phyloP scores from a whole-genome alignment of 1,140 invertebrate genomes.

The Copidosoma floridanum region DNA sequence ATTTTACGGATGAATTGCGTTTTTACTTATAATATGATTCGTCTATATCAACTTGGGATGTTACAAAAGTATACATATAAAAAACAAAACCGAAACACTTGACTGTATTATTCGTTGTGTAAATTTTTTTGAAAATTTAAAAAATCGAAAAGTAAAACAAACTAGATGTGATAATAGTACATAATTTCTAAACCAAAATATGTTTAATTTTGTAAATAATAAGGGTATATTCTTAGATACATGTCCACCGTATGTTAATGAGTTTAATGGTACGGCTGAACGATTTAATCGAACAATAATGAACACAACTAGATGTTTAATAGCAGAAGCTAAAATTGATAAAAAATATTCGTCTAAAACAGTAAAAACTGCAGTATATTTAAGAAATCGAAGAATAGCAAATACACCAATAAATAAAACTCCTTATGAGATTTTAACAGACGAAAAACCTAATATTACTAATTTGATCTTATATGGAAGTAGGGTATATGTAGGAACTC shows the following conservation, averaged over 20 bases:
- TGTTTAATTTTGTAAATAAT: slow-evolving; percentile 22
- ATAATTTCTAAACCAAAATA: slow-evolving; percentile 25
- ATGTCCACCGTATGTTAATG: slow-evolving; percentile 29
- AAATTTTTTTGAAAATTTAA: neutral
- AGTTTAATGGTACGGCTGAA: slow-evolving; percentile 26
- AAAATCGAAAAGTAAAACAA: slow-evolving; percentile 20
- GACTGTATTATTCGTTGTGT: too few species aligned
- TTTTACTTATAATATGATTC: too few species aligned
- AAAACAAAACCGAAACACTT: too few species aligned
- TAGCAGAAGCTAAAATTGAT: slow-evolving; percentile 34
- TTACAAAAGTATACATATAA: too few species aligned
- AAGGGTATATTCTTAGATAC: slow-evolving; percentile 25
- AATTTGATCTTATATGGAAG: neutral
- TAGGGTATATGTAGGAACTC: neutral
- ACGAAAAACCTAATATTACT: neutral
- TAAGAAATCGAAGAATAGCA: slow-evolving; percentile 38
- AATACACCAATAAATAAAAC: slow-evolving; percentile 46
- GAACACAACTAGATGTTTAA: slow-evolving; percentile 28
- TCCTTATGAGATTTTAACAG: slow-evolving; percentile 38
- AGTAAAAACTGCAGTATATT: slow-evolving; percentile 33
- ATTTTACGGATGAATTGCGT: too few species aligned
- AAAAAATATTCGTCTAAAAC: slow-evolving; percentile 43
- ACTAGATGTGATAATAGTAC: slow-evolving; percentile 24
- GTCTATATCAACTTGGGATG: too few species aligned
- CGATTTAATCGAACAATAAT: slow-evolving; percentile 31